Conservation (phyloP, 2,797 vertebrate genomes). For the Rousettus madagascariensis region DNA sequence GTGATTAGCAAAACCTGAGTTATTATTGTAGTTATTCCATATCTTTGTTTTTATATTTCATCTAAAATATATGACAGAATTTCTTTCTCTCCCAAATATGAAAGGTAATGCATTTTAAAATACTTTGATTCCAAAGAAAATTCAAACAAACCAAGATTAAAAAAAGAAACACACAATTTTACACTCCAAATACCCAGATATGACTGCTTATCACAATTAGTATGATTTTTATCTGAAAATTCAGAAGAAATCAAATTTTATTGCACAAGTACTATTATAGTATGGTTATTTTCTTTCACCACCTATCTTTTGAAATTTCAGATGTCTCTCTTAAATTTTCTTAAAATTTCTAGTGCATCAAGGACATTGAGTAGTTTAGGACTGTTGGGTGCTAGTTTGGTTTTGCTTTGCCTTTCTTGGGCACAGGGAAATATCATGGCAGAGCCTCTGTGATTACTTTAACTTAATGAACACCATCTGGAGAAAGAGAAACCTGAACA, state of each 20-base stretch:
- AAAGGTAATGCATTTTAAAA: not conserved
- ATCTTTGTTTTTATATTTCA: slow-evolving; percentile 28
- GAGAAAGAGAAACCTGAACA: slow-evolving; percentile 64
- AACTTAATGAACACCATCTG: slow-evolving; percentile 72
- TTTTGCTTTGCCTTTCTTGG: not conserved
- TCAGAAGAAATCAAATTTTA: not conserved
- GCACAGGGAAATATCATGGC: not conserved
- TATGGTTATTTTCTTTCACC: not conserved
- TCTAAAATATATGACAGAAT: not conserved
- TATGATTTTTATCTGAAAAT: not conserved
- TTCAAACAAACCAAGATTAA: not conserved
- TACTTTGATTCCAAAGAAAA: not conserved
- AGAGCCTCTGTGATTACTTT: slow-evolving; percentile 58
- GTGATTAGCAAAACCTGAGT: not conserved
- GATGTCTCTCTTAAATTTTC: not conserved
- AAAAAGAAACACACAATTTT: not conserved
- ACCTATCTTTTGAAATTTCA: not conserved
- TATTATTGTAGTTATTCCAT: not conserved
- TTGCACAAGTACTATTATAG: not conserved
- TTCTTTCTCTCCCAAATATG: not conserved
- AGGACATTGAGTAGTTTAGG: not conserved
- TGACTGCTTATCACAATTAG: not conserved
- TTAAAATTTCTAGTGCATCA: not conserved
- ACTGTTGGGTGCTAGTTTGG: accelerated
- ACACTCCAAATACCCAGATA: not conserved